A percentile compares a stretch with the other conserved stretches of the same genome.
Conservation (phyloP, 2,113 vertebrate genomes). For the Isichthys henryi region DNA sequence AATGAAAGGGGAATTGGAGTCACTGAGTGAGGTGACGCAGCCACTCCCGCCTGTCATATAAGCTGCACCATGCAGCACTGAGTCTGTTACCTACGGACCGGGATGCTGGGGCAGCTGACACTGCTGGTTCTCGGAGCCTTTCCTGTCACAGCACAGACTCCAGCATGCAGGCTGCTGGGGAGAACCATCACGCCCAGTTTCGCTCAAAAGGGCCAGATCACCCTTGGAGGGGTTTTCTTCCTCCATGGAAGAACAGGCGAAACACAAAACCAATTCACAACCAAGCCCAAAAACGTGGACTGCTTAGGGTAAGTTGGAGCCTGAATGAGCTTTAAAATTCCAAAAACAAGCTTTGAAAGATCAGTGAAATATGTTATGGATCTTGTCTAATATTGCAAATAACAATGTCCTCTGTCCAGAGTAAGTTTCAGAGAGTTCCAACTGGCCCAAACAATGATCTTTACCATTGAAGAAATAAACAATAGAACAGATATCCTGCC, state of each 20-base stretch:
- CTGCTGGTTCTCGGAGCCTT: background rate
- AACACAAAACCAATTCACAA: background rate
- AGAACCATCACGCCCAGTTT: background rate
- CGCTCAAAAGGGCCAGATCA: background rate
- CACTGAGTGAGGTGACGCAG: background rate
- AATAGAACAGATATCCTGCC: constrained; percentile 36
- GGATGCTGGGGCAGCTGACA: background rate
- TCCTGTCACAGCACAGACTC: constrained; percentile 4
- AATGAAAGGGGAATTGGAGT: background rate
- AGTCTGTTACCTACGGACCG: background rate
- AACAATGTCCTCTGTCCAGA: constrained; percentile 17
- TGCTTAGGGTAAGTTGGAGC: background rate
- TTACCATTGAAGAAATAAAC: constrained; percentile 46
- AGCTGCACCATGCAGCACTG: background rate
- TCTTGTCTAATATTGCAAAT: background rate
- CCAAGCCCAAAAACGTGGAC: background rate
- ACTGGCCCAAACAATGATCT: constrained; percentile 45
- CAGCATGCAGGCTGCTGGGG: constrained; percentile 12
- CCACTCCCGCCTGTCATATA: constrained; percentile 5
- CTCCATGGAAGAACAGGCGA: background rate
- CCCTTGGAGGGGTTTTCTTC: background rate
- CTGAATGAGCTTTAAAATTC: background rate
- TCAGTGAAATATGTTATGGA: background rate
- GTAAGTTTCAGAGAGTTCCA: constrained; percentile 43
- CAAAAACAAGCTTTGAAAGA: background rate